Percentiles rank a stretch among this genome's conserved stretches.
phyloP scores from a whole-genome alignment of 2,888 invertebrate genomes.

The Pyrochroa serraticornis region DNA sequence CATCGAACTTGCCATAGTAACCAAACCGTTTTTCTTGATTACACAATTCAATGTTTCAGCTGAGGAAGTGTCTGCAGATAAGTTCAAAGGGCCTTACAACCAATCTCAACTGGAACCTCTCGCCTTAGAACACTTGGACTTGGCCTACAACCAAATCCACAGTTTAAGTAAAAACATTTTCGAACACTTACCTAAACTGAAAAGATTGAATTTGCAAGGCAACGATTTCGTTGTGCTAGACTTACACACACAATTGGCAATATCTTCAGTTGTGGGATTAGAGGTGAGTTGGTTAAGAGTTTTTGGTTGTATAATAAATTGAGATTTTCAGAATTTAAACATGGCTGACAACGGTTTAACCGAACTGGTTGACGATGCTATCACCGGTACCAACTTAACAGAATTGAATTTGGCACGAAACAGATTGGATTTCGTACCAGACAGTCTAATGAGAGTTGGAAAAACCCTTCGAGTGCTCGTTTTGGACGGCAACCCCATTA shows the following conservation, averaged over 20 bases:
- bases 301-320: neutral
- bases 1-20: too few relatives aligned
- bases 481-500: slow-evolving; percentile 67
- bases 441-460: slow-evolving; percentile 62
- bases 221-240: slow-evolving; percentile 69
- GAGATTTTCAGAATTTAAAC: slow-evolving; percentile 47
- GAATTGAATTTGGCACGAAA: slow-evolving; percentile 68
- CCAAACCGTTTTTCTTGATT: too few relatives aligned
- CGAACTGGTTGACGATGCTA: slow-evolving; percentile 62
- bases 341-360: slow-evolving; percentile 63
- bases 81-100: slow-evolving; percentile 71
- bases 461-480: slow-evolving; percentile 64
- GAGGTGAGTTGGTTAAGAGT: slow-evolving; percentile 57
- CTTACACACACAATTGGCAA: slow-evolving; percentile 63
- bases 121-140: slow-evolving; percentile 64
- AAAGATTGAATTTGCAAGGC: slow-evolving; percentile 65
- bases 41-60: slow-evolving; percentile 54
- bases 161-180: slow-evolving; percentile 67
- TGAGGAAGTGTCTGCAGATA: slow-evolving; percentile 67
- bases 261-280: slow-evolving; percentile 62
- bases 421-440: slow-evolving; percentile 65
- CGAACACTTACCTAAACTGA: slow-evolving; percentile 68
- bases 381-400: slow-evolving; percentile 62
- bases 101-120: slow-evolving; percentile 63
- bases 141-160: slow-evolving; percentile 69